Evolutionary conservation across 2,113 vertebrate genomes (phyloP).

Genomic region (Salminus brasiliensis): DNA sequence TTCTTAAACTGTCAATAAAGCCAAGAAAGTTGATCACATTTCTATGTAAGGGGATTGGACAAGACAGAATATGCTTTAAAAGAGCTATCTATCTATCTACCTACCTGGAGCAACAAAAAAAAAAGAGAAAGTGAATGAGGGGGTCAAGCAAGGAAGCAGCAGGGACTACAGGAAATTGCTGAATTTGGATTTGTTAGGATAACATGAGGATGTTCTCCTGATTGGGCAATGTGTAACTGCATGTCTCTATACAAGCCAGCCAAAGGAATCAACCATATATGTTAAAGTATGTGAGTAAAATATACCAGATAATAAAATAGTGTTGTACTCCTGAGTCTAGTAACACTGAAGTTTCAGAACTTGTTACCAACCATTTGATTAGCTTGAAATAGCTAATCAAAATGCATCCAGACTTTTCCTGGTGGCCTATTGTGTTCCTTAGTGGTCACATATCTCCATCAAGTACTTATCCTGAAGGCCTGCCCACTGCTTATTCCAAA

Average conservation of each 20-base stretch:
- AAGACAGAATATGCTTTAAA: background rate
- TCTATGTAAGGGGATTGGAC: background rate
- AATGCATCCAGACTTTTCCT: background rate
- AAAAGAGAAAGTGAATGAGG: background rate
- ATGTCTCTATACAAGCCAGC: conserved; percentile 1
- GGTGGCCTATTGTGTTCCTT: background rate
- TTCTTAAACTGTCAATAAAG: background rate
- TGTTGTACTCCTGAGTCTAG: too few species aligned
- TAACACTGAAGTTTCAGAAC: too few species aligned
- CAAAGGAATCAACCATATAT: background rate
- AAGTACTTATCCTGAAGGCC: background rate
- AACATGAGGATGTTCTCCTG: conserved; percentile 17
- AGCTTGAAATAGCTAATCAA: background rate
- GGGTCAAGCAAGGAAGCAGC: conserved; percentile 16
- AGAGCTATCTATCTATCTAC: conserved; percentile 10
- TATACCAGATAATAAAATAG: background rate
- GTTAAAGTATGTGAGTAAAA: background rate
- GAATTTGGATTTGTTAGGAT: conserved; percentile 35
- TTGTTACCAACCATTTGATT: too few species aligned
- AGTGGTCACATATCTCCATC: background rate
- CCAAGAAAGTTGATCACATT: too few species aligned
- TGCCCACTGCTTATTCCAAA: background rate
- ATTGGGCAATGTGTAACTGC: conserved; percentile 24
- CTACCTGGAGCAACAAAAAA: conserved; percentile 1
- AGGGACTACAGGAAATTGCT: conserved; percentile 46